Percentiles rank a stretch among this genome's conserved stretches.
phyloP scores from a whole-genome alignment of 2,888 invertebrate species.

The Chirona hameri region DNA sequence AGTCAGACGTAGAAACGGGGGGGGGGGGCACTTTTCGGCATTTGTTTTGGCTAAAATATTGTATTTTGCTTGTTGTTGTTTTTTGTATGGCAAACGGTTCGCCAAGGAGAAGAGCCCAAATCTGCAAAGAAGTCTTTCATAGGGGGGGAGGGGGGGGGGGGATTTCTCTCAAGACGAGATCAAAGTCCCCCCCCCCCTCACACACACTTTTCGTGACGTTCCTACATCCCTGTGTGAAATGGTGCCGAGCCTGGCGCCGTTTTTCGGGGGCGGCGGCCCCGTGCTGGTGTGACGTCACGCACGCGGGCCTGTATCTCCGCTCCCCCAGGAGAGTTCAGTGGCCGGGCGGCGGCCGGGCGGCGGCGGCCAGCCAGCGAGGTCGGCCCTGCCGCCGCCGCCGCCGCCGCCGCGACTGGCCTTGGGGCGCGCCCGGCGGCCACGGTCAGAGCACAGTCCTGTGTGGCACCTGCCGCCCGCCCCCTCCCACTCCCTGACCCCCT shows the following conservation, averaged over 20 bases:
- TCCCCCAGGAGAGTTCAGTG: slow-evolving; percentile 4
- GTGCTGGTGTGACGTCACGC: background rate
- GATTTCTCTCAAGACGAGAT: background rate
- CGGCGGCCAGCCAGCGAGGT: background rate
- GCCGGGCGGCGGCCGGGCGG: background rate
- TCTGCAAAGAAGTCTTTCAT: too few relatives aligned
- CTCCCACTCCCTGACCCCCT: background rate
- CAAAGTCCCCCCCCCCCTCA: too few relatives aligned
- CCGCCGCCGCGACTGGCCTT: background rate
- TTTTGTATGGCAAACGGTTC: too few relatives aligned
- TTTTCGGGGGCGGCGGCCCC: background rate
- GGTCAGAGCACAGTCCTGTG: background rate
- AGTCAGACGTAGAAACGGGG: too few relatives aligned
- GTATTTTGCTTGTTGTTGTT: too few relatives aligned
- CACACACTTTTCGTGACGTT: too few relatives aligned
- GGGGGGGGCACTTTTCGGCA: too few relatives aligned
- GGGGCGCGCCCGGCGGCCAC: background rate
- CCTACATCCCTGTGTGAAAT: background rate
- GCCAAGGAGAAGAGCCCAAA: too few relatives aligned
- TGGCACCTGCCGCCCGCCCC: background rate
- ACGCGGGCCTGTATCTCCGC: background rate
- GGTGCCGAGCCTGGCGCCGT: background rate
- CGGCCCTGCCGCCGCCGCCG: background rate
- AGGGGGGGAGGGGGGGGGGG: too few relatives aligned
- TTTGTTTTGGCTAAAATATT: too few relatives aligned